These are phyloP conservation scores for Chrysomela aeneicollis DNA, from an alignment of 2,888 invertebrate species.

Conservation along the genomic window DNA sequence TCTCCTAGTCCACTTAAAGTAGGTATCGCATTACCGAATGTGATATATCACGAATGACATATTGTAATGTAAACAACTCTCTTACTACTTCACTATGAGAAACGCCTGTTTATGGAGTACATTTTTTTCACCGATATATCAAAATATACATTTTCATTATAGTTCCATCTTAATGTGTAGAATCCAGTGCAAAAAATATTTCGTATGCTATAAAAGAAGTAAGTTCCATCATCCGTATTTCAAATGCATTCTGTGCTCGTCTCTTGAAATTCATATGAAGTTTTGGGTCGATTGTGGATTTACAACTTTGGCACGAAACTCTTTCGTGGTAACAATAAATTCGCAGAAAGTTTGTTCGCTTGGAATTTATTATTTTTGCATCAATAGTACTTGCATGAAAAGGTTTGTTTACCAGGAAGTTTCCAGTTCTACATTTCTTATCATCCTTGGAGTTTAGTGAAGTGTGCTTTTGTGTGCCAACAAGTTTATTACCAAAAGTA, in stretches of 20 bases:
- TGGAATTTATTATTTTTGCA: constrained; percentile 1
- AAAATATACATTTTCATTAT: too few species aligned
- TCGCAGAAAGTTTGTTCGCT: not conserved
- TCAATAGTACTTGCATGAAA: not conserved
- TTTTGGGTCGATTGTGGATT: not conserved
- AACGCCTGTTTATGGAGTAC: not conserved
- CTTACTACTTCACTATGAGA: not conserved
- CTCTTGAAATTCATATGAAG: not conserved
- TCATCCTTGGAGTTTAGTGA: not conserved
- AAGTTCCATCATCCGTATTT: not conserved
- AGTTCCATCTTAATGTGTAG: too few species aligned
- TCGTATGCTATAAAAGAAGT: not conserved
- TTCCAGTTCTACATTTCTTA: constrained; percentile 2
- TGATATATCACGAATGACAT: constrained; percentile 1
- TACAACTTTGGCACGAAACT: not conserved
- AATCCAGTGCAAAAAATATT: not conserved
- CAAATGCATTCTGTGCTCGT: not conserved
- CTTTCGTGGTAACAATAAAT: constrained; percentile 1
- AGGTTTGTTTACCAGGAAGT: constrained; percentile 5
- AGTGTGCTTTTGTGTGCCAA: constrained; percentile 4
- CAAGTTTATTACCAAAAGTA: not conserved
- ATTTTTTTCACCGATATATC: not conserved
- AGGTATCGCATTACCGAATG: constrained; percentile 2
- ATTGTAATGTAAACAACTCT: not conserved
- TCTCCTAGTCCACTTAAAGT: not conserved